Conservation (phyloP, 2,797 vertebrate genomes). For the Ficedula albicollis region DNA sequence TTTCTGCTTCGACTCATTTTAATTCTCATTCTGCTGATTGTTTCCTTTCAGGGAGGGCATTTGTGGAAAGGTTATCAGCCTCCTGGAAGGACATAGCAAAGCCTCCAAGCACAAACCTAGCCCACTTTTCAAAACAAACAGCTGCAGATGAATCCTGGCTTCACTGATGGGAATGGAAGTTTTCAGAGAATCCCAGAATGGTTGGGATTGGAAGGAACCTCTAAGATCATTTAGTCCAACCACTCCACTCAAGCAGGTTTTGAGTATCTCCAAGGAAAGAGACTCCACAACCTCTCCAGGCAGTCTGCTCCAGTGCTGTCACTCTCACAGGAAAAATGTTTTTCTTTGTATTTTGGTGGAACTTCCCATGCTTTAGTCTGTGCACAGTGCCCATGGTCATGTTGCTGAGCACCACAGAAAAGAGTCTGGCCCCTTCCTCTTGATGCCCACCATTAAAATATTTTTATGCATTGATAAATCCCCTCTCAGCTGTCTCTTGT, state of each 20-base stretch:
- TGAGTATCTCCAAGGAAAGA: neutral
- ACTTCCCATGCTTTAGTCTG: accelerated
- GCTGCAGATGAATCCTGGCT: neutral
- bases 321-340: neutral
- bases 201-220: neutral
- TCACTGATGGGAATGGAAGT: neutral
- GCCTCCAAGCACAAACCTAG: neutral
- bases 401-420: neutral
- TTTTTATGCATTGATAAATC: neutral
- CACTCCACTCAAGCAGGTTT: neutral
- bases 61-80: neutral
- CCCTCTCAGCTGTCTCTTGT: neutral
- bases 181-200: neutral
- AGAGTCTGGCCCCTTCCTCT: neutral
- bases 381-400: neutral
- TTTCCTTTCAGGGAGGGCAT: neutral
- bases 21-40: constrained; percentile 23
- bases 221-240: neutral
- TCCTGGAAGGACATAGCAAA: neutral
- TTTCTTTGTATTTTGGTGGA: neutral
- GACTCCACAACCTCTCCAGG: neutral
- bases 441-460: neutral
- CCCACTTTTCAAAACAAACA: neutral
- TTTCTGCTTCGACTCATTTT: constrained; percentile 13
- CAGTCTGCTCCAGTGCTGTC: neutral